phyloP scores from a whole-genome alignment of 2,797 vertebrate species.

The Pyrocephalus nanus region DNA sequence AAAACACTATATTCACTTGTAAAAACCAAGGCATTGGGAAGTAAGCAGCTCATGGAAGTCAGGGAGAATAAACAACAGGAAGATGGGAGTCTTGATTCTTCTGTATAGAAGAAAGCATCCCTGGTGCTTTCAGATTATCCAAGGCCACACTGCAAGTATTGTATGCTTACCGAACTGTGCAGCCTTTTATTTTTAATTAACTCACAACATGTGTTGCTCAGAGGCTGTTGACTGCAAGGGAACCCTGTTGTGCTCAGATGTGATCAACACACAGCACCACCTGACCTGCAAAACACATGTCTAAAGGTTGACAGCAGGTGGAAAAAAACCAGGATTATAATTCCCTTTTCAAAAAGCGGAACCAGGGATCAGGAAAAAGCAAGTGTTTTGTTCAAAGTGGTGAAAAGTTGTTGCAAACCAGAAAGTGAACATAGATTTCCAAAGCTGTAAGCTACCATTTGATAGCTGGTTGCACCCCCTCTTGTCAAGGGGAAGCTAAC shows the following conservation, averaged over 20 bases:
- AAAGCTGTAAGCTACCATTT: neutral
- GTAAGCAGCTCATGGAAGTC: neutral
- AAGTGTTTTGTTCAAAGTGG: neutral
- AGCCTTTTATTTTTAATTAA: neutral
- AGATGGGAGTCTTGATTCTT: neutral
- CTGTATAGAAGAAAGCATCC: neutral
- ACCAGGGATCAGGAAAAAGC: neutral
- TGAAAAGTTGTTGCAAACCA: neutral
- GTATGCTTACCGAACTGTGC: neutral
- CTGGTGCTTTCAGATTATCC: neutral
- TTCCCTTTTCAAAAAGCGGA: neutral
- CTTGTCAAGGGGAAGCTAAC: neutral
- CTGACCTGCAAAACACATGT: fast-evolving
- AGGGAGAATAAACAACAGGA: neutral
- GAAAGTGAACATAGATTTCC: neutral
- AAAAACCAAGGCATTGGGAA: neutral
- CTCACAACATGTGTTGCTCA: neutral
- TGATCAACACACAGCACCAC: neutral
- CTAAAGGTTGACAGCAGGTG: neutral
- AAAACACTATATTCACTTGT: neutral
- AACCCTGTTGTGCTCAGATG: neutral
- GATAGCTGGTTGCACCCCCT: neutral
- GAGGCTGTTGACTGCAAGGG: neutral
- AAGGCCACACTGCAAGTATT: neutral
- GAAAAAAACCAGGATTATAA: neutral